Conservation (phyloP, 1,140 invertebrate genomes). For the Stenopsyche tienmushanensis region DNA sequence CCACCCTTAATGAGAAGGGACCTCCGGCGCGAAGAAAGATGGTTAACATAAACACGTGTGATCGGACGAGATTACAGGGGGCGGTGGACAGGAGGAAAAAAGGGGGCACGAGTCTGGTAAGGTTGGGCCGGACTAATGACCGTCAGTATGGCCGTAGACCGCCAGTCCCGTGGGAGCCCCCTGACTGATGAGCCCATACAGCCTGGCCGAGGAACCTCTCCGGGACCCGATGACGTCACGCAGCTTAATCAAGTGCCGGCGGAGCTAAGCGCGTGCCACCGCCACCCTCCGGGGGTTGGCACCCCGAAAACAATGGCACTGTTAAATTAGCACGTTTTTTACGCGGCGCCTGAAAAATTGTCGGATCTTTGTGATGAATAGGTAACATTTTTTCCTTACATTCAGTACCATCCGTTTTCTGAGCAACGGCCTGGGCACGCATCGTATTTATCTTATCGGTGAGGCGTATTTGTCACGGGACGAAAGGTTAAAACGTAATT, state of each 20-base stretch:
- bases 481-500: conserved; percentile 27
- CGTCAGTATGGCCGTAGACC: conserved; percentile 30
- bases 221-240: conserved; percentile 29
- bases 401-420: conserved; percentile 12
- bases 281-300: too few species aligned
- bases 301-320: conserved; percentile 27
- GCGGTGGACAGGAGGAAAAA: conserved; percentile 10
- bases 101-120: background rate
- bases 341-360: conserved; percentile 35
- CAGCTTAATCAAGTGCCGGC: conserved; percentile 27
- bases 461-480: conserved; percentile 36
- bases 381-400: conserved; percentile 32
- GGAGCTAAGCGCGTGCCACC: background rate
- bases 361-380: conserved; percentile 41
- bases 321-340: conserved; percentile 41
- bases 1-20: conserved; percentile 29
- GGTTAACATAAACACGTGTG: conserved; percentile 40
- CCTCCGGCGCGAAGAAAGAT: conserved; percentile 39
- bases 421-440: too few species aligned
- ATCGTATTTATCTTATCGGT: conserved; percentile 41
- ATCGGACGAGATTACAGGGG: conserved; percentile 38
- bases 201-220: conserved; percentile 13
- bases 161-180: conserved; percentile 26
- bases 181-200: conserved; percentile 37
- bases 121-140: conserved; percentile 34